Conservation (phyloP, 2,888 invertebrate species). For the Microplitis manilae region DNA sequence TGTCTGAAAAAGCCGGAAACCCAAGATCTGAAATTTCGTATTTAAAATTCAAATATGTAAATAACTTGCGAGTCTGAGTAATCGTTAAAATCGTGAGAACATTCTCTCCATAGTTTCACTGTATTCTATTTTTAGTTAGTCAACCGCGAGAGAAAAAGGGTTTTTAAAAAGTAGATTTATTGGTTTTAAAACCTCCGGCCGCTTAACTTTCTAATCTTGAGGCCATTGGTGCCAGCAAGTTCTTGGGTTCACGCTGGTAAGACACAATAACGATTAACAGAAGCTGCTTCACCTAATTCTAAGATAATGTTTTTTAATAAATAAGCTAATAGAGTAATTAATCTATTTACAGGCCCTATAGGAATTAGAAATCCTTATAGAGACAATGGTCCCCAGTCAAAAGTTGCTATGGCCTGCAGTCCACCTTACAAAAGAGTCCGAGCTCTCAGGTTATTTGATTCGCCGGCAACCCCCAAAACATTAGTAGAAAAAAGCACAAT, state of each 20-base stretch:
- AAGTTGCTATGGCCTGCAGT: conserved; percentile 70
- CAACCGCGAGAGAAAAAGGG: not conserved
- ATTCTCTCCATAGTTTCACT: not conserved
- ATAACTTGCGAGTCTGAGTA: not conserved
- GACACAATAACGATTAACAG: not conserved
- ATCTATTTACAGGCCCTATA: conserved; percentile 56
- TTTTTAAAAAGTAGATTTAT: not conserved
- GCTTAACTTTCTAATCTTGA: not conserved
- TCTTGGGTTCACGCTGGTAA: not conserved
- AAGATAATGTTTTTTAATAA: not conserved
- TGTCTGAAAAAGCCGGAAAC: not conserved
- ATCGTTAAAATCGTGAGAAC: not conserved
- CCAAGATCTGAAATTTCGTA: not conserved
- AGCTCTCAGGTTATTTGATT: conserved; percentile 83
- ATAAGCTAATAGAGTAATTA: not conserved
- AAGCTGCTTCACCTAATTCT: not conserved
- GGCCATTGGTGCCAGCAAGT: not conserved
- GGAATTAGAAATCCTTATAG: conserved; percentile 56
- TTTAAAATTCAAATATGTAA: not conserved
- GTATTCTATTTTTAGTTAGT: not conserved
- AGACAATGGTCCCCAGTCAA: conserved; percentile 59
- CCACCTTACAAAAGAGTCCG: conserved; percentile 77
- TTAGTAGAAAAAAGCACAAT: conserved; percentile 81
- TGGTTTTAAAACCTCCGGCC: not conserved
- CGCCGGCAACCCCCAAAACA: conserved; percentile 89